Conservation (phyloP, 2,797 vertebrate species). For the Intellagama lesueurii region DNA sequence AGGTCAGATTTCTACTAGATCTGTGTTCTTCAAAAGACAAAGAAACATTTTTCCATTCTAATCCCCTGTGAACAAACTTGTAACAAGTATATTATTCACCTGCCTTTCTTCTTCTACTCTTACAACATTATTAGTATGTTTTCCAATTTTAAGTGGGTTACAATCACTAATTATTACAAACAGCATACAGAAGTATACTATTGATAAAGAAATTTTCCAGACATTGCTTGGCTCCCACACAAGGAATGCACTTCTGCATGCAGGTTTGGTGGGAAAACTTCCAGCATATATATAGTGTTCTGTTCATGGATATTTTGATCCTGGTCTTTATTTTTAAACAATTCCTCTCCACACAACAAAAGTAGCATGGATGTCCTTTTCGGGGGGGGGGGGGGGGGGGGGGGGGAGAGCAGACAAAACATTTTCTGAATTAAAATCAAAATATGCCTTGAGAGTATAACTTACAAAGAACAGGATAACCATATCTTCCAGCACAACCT, state of each 20-base stretch:
- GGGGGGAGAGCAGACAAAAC: not conserved
- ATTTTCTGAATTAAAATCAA: not conserved
- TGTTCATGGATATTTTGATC: not conserved
- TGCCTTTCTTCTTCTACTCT: not conserved
- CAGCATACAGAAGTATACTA: not conserved
- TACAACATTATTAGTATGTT: not conserved
- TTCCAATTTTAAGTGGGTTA: not conserved
- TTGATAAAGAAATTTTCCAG: not conserved
- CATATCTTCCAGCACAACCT: slow-evolving; percentile 91
- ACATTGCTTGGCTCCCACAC: not conserved
- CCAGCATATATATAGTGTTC: not conserved
- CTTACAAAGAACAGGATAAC: slow-evolving; percentile 92
- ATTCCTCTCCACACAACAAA: not conserved
- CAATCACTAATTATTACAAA: not conserved
- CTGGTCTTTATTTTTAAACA: not conserved
- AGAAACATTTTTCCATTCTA: not conserved
- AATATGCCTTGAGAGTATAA: slow-evolving; percentile 9
- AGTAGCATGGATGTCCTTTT: not conserved
- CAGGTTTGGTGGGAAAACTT: not conserved
- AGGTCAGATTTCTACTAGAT: too few species aligned
- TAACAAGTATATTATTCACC: not conserved
- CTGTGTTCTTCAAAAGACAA: too few species aligned
- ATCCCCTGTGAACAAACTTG: not conserved
- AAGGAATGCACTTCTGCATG: not conserved
- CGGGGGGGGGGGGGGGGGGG: not conserved